These are phyloP conservation scores for Drosophila pseudotalamancana DNA, from an alignment of 2,888 invertebrate genomes.

Conservation along the genomic window DNA sequence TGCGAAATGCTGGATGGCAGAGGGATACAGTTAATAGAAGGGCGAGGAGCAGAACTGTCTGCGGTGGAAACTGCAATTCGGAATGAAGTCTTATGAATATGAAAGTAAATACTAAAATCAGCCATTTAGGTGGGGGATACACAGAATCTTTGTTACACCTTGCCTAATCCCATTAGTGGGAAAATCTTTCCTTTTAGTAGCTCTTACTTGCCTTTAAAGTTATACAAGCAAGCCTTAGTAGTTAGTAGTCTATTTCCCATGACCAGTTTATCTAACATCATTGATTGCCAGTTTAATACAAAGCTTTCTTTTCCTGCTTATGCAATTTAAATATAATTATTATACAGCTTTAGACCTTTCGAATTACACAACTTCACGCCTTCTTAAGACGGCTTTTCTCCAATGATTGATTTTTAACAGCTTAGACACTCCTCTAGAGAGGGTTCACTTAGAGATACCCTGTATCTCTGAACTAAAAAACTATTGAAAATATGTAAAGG, in stretches of 20 bases:
- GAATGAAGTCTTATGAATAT: conserved; percentile 47
- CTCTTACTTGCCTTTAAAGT: background rate
- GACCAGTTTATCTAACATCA: background rate
- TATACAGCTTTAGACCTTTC: conserved; percentile 26
- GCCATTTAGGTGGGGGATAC: background rate
- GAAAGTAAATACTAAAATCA: conserved; percentile 24
- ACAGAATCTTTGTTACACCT: conserved; percentile 7
- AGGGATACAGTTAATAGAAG: too few species aligned
- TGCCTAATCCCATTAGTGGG: conserved; percentile 28
- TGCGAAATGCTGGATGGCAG: conserved; percentile 18
- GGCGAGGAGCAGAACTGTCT: conserved; percentile 51
- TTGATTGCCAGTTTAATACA: background rate
- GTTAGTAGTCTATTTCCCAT: background rate
- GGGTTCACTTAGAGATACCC: background rate
- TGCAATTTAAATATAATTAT: conserved; percentile 24
- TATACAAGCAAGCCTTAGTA: too few species aligned
- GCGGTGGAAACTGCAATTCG: conserved; percentile 48
- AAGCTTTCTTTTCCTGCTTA: conserved; percentile 43
- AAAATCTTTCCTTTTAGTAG: conserved; percentile 1
- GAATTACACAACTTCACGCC: conserved; percentile 71
- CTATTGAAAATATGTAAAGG: too few species aligned
- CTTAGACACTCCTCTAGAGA: background rate
- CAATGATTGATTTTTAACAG: conserved; percentile 61
- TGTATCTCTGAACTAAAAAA: too few species aligned
- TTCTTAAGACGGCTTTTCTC: conserved; percentile 34